Evolutionary conservation across 2,888 invertebrate species (phyloP).

Genomic region (Crioceris asparagi): DNA sequence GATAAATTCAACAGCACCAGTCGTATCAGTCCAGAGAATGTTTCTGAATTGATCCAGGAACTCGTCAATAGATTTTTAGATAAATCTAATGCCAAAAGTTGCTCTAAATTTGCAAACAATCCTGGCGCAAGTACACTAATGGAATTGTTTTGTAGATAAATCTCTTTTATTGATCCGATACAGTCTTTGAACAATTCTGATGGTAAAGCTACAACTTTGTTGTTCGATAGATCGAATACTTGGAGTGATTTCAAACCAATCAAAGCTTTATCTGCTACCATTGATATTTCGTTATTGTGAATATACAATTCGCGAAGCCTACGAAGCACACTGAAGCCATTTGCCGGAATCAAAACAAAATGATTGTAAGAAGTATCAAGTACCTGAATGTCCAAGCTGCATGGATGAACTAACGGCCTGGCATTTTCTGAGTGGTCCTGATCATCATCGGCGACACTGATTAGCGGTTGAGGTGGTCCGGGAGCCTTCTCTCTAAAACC

Average conservation of each 20-base stretch:
- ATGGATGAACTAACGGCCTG: conserved; percentile 40
- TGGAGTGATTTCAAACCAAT: conserved; percentile 70
- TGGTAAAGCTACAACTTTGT: conserved; percentile 80
- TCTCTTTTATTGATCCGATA: conserved; percentile 69
- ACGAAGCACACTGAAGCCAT: conserved; percentile 69
- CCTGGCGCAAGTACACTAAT: conserved; percentile 77
- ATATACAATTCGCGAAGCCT: conserved; percentile 71
- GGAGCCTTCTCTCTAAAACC: conserved; percentile 66
- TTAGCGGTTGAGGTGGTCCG: conserved; percentile 50
- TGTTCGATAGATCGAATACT: conserved; percentile 80
- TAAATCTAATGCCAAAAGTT: conserved; percentile 70
- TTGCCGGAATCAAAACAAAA: conserved; percentile 70
- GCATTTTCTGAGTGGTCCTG: conserved; percentile 36
- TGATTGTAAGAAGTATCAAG: conserved; percentile 78
- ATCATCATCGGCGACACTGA: conserved; percentile 49
- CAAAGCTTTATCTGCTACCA: conserved; percentile 76
- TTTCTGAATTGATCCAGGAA: conserved; percentile 74
- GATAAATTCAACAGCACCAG: conserved; percentile 79
- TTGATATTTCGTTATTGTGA: conserved; percentile 80
- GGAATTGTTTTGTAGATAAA: conserved; percentile 85
- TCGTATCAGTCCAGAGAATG: conserved; percentile 79
- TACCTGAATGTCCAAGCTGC: conserved; percentile 70
- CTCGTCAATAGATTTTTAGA: conserved; percentile 80
- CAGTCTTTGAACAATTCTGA: conserved; percentile 74
- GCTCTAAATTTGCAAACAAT: conserved; percentile 74